Evolutionary conservation across 2,113 vertebrate genomes (phyloP).

Genomic region (Psilopsiagon aymara): DNA sequence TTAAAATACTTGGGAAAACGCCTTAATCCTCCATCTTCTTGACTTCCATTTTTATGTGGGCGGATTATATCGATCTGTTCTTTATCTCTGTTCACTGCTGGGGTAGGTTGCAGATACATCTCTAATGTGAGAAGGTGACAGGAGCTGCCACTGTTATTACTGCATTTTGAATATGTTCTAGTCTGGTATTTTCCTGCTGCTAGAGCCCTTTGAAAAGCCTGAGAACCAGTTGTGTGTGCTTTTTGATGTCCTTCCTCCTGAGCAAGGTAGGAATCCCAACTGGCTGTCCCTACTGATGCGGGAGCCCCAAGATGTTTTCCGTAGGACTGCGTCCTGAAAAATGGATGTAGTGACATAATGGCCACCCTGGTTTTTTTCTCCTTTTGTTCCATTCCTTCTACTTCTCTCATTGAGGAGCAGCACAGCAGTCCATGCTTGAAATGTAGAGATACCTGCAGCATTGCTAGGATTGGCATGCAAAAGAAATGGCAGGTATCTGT

Average conservation of each 20-base stretch:
- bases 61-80: background rate
- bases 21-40: background rate
- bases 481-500: background rate
- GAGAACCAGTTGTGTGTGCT: slow-evolving; percentile 25
- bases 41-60: background rate
- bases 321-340: background rate
- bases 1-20: background rate
- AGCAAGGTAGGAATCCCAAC: background rate
- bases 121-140: slow-evolving; percentile 48
- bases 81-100: background rate
- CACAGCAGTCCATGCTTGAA: background rate
- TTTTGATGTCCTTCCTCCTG: slow-evolving; percentile 50
- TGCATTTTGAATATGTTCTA: slow-evolving; percentile 51
- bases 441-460: background rate
- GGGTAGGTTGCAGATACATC: background rate
- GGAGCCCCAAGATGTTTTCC: background rate
- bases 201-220: slow-evolving; percentile 57
- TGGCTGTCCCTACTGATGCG: background rate
- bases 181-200: slow-evolving; percentile 46
- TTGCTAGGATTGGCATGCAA: background rate
- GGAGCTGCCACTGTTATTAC: slow-evolving; percentile 24
- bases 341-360: background rate
- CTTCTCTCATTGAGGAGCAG: background rate
- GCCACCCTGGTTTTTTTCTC: background rate
- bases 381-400: background rate